Evolutionary conservation across 2,888 invertebrate species (phyloP).

Genomic region (Drosophila algonquin): DNA sequence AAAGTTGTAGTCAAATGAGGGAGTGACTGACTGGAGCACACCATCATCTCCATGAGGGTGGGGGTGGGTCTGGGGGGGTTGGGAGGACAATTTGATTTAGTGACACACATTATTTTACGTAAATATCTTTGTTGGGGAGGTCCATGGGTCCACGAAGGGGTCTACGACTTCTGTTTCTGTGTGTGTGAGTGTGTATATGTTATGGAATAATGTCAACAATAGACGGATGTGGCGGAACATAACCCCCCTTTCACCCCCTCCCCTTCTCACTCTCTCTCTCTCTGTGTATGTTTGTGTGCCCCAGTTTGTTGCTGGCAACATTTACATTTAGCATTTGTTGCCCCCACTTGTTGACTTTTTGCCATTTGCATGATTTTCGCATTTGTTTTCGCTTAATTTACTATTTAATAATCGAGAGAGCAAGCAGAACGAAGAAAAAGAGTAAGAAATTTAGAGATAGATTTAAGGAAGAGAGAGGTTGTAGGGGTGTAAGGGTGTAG

Average conservation of each 20-base stretch:
- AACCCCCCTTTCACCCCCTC: no score
- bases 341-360: conserved; percentile 67
- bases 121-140: conserved; percentile 20
- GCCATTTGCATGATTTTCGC: conserved; percentile 75
- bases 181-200: conserved; percentile 22
- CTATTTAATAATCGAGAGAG: conserved; percentile 66
- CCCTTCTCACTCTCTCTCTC: conserved; percentile 12
- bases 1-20: conserved; percentile 74
- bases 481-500: no score
- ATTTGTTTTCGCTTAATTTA: conserved; percentile 72
- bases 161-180: no score
- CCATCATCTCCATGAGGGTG: no score
- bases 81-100: conserved; percentile 68
- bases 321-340: conserved; percentile 72
- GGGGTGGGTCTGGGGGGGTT: conserved; percentile 12
- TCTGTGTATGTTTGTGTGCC: conserved; percentile 41
- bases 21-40: conserved; percentile 8
- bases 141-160: neutral
- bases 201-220: conserved; percentile 77
- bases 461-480: no score
- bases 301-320: conserved; percentile 54
- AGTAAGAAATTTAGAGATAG: neutral
- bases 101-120: conserved; percentile 58
- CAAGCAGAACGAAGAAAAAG: conserved; percentile 18
- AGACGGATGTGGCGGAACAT: conserved; percentile 34